Evolutionary conservation across 2,888 invertebrate species (phyloP), one percentile per base, ranked within the genome.

Genomic region (Teleogryllus oceanicus): DNA sequence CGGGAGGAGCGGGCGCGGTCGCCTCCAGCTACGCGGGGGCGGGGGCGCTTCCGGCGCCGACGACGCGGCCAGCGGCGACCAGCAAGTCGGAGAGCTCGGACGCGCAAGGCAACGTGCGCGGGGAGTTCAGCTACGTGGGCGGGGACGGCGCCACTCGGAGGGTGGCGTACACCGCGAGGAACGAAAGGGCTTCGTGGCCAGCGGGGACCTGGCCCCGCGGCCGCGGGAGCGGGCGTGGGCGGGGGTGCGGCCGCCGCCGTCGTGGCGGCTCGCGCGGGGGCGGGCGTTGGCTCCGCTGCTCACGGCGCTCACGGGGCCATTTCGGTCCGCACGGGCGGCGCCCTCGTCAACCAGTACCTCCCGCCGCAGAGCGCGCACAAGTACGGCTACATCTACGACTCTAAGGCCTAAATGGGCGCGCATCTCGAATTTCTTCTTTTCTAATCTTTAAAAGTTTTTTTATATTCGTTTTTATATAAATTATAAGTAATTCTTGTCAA

Each of bases 311-410:
- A 62, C 13, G 62, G 24, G 8, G 5, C 50, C 11, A 76, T 37
- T 10, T 16, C n/a, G 11, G 49, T 24, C 18, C 18, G 20, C 16
- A 50, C 50, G 8, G 81, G 80, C 11, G 83, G 83, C 74, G 80
- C 82, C n/a, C 79, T 80, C 10, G 80, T 85, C 11, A 80, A 83
- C 49, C 83, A 82, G n/a, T 85, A 84, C 81, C 81, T 85, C 75
- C 84, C 85, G 2, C 84, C 84, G 11, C 83, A 84, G 78, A 84
- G 83, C 78, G 83, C 84, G 20, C 79, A 82, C 24, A 85, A 85
- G 78, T 85, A 83, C 83, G 84, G 85, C 16, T 85, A 84, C 78
- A 83, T 84, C 78, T 84, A 82, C 75, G 83, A 83, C 62, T 80
- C 82, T 11, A 82, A 80, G 49, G 80, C 78, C 18, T 82, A 78